phyloP scores from a whole-genome alignment of 2,888 invertebrate species.

The Spisula solida region DNA sequence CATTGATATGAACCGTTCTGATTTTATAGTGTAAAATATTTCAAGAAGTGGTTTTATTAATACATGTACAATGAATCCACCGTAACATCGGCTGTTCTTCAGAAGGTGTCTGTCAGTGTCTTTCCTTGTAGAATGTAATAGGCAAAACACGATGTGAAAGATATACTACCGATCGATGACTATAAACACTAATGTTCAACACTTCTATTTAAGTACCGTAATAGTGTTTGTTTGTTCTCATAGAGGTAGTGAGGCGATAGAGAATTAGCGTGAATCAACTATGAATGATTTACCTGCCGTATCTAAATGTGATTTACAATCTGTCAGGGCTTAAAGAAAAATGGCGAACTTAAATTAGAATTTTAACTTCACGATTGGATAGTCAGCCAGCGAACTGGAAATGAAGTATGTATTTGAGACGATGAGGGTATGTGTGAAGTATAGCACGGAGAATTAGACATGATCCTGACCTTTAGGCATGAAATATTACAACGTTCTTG shows the following conservation, averaged over 20 bases:
- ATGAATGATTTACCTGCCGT: background rate
- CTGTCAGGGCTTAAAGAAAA: background rate
- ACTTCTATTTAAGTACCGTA: background rate
- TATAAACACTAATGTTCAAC: background rate
- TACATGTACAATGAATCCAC: too few relatives aligned
- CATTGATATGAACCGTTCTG: too few relatives aligned
- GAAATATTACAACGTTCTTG: too few relatives aligned
- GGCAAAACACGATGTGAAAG: background rate
- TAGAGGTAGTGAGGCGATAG: background rate
- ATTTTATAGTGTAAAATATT: too few relatives aligned
- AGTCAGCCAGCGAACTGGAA: background rate
- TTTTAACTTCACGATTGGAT: background rate
- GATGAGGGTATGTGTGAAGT: slow-evolving; percentile 33
- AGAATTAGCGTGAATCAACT: background rate
- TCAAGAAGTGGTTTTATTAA: too few relatives aligned
- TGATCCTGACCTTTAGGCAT: too few relatives aligned
- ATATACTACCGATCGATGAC: background rate
- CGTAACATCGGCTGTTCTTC: too few relatives aligned
- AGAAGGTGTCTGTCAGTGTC: too few relatives aligned
- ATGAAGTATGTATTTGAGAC: background rate
- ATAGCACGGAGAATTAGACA: too few relatives aligned
- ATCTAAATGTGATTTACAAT: slow-evolving; percentile 17
- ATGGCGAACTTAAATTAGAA: background rate
- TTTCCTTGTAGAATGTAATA: too few relatives aligned
- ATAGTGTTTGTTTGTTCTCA: background rate